A percentile compares a stretch with the other conserved stretches of the same genome.
These are phyloP conservation scores for Anastrepha ludens DNA, from an alignment of 1,140 invertebrate genomes.

Conservation along the genomic window DNA sequence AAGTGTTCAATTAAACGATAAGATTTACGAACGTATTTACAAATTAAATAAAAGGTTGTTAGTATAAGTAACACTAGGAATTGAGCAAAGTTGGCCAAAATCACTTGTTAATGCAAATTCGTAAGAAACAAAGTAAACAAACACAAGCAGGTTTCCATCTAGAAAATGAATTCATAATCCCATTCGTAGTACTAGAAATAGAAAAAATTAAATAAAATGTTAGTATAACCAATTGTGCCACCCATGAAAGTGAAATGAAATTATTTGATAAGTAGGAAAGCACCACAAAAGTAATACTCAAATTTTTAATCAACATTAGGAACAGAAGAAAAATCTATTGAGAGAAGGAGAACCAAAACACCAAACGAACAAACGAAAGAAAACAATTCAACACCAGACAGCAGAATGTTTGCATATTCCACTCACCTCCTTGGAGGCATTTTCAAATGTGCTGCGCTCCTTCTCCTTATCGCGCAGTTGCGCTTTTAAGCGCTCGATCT, in stretches of 20 bases:
- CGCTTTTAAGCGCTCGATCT: constrained; percentile 78
- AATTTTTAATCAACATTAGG: background rate
- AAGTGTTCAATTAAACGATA: background rate
- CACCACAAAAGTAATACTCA: background rate
- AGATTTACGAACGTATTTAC: background rate
- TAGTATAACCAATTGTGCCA: background rate
- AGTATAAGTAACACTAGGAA: background rate
- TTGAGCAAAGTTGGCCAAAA: background rate
- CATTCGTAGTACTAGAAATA: constrained; percentile 50
- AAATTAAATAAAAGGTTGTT: background rate
- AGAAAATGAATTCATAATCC: constrained; percentile 50
- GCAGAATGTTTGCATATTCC: constrained; percentile 16
- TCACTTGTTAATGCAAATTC: background rate
- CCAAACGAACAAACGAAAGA: constrained; percentile 58
- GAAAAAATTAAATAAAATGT: constrained; percentile 1
- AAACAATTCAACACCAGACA: background rate
- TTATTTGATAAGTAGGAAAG: background rate
- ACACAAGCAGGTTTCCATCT: background rate
- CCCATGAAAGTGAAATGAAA: background rate
- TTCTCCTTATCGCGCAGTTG: constrained; percentile 80
- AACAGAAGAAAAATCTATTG: constrained; percentile 38
- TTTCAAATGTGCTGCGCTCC: constrained; percentile 77
- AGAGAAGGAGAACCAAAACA: constrained; percentile 60
- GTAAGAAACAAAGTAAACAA: background rate
- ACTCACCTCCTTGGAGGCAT: constrained; percentile 77